A percentile compares a stretch with the other conserved stretches of the same genome.
These are phyloP conservation scores for Iselma pallidipennis DNA, from an alignment of 2,888 invertebrate genomes.

Conservation along the genomic window DNA sequence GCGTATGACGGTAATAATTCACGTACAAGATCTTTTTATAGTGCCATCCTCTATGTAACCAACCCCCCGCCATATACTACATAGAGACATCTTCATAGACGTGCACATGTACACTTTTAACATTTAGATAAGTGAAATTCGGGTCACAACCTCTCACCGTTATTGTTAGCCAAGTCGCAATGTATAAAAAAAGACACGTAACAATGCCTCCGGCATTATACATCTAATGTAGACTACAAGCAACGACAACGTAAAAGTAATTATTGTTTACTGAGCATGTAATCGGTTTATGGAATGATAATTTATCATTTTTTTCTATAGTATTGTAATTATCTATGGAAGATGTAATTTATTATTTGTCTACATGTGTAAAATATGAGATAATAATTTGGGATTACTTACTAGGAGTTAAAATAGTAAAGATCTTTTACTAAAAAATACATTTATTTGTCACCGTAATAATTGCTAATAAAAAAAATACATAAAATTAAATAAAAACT, in stretches of 20 bases:
- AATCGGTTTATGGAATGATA: not conserved
- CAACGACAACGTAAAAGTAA: not conserved
- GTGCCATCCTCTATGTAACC: constrained; percentile 33
- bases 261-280: not conserved
- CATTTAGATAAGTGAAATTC: constrained; percentile 54
- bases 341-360: not conserved
- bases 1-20: constrained; percentile 37
- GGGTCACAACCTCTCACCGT: constrained; percentile 52
- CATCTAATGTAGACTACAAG: not conserved
- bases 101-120: constrained; percentile 41
- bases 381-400: too few species aligned
- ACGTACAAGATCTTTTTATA: constrained; percentile 46
- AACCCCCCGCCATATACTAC: constrained; percentile 46
- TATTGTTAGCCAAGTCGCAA: constrained; percentile 26
- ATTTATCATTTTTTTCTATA: not conserved
- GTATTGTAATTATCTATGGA: not conserved
- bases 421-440: constrained; percentile 41
- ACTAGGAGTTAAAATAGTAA: not conserved
- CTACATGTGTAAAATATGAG: too few species aligned
- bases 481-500: constrained; percentile 39
- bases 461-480: constrained; percentile 36
- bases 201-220: constrained; percentile 9
- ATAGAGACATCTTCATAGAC: constrained; percentile 46
- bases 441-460: constrained; percentile 54
- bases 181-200: constrained; percentile 20